Conservation (phyloP, 2,888 invertebrate species). For the Drosophila mulleri region DNA sequence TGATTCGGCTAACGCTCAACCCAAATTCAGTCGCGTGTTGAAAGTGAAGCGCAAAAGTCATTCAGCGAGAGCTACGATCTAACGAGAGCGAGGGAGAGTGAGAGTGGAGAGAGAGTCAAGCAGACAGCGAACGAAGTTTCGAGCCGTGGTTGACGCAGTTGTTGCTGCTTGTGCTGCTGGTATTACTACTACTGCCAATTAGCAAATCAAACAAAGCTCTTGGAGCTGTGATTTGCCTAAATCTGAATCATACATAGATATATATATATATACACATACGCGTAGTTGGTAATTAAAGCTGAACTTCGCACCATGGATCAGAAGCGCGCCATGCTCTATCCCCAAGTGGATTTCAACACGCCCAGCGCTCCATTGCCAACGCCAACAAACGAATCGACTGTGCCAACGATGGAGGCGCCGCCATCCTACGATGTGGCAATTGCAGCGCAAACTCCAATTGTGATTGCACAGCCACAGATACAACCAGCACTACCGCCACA, state of each 20-base stretch:
- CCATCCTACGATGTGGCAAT: slow-evolving; percentile 83
- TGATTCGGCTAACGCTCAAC: slow-evolving; percentile 23
- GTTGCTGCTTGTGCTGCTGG: neutral
- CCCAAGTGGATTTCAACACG: slow-evolving; percentile 70
- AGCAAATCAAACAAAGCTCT: slow-evolving; percentile 49
- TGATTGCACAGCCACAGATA: slow-evolving; percentile 45
- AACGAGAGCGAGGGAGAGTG: neutral
- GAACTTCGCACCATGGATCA: slow-evolving; percentile 82
- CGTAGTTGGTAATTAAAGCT: slow-evolving; percentile 8
- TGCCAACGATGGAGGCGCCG: slow-evolving; percentile 73
- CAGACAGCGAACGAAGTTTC: slow-evolving; percentile 9
- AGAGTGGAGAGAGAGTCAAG: neutral
- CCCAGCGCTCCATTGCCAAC: slow-evolving; percentile 60
- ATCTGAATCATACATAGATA: slow-evolving; percentile 34
- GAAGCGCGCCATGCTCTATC: slow-evolving; percentile 84
- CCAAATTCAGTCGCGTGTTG: slow-evolving; percentile 59
- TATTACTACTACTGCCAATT: slow-evolving; percentile 30
- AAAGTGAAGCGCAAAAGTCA: slow-evolving; percentile 54
- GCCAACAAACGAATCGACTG: slow-evolving; percentile 24
- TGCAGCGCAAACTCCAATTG: slow-evolving; percentile 34
- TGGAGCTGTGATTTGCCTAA: slow-evolving; percentile 29
- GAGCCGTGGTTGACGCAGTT: slow-evolving; percentile 11
- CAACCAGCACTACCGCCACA: slow-evolving; percentile 22
- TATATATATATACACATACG: neutral
- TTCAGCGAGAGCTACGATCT: slow-evolving; percentile 11